Conservation (phyloP, 2,888 invertebrate species). For the Heteropelma amictum region DNA sequence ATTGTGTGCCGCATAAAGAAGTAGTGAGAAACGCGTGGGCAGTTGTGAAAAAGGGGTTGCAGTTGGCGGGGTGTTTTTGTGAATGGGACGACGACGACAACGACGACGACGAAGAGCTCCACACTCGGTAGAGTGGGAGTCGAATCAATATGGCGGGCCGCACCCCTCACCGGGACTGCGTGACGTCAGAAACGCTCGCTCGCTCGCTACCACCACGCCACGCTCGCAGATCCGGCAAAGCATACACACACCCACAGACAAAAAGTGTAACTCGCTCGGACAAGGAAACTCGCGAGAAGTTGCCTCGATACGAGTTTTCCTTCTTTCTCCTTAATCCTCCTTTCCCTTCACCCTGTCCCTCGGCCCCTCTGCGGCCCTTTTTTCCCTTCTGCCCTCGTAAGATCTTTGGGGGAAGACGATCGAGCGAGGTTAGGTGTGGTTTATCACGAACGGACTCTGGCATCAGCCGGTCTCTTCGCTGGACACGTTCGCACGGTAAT, state of each 20-base stretch:
- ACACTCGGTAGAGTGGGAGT: slow-evolving; percentile 58
- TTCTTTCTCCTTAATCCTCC: background rate
- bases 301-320: slow-evolving; percentile 31
- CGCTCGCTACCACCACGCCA: slow-evolving; percentile 8
- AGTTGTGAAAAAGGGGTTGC: slow-evolving; percentile 61
- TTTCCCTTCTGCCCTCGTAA: background rate
- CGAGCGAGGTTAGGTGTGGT: slow-evolving; percentile 26
- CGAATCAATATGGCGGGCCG: slow-evolving; percentile 71
- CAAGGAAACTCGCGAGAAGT: slow-evolving; percentile 41
- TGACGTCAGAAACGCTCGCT: slow-evolving; percentile 65
- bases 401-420: slow-evolving; percentile 11
- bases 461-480: slow-evolving; percentile 34
- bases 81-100: slow-evolving; percentile 66
- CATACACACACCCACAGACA: slow-evolving; percentile 9
- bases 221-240: slow-evolving; percentile 8
- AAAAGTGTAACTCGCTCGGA: background rate
- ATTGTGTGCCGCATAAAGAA: background rate
- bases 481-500: slow-evolving; percentile 34
- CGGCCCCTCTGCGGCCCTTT: background rate
- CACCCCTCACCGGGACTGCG: slow-evolving; percentile 67
- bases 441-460: slow-evolving; percentile 5
- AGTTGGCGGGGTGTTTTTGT: slow-evolving; percentile 65
- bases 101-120: slow-evolving; percentile 46
- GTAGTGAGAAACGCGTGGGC: slow-evolving; percentile 41
- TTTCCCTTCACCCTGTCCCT: background rate